phyloP scores from a whole-genome alignment of 2,797 vertebrate genomes.

The Aulostomus chinensis region DNA sequence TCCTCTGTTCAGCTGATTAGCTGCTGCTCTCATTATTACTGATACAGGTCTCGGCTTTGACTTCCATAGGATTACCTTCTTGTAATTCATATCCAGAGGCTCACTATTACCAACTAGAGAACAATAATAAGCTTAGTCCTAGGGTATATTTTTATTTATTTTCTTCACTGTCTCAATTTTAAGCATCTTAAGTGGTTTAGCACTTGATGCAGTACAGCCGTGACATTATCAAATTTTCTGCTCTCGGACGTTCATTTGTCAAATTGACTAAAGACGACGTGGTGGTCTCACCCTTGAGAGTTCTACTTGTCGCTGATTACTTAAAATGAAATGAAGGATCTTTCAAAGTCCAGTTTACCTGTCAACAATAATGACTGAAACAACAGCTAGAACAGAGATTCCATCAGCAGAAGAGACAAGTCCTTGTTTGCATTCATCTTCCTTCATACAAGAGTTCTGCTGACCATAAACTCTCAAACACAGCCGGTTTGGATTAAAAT shows the following conservation, averaged over 20 bases:
- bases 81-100: slow-evolving; percentile 55
- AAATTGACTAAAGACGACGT: slow-evolving; percentile 58
- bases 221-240: slow-evolving; percentile 41
- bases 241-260: slow-evolving; percentile 60
- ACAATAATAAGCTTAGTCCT: slow-evolving; percentile 38
- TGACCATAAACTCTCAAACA: neutral
- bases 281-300: slow-evolving; percentile 51
- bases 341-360: slow-evolving; percentile 51
- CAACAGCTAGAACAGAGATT: slow-evolving; percentile 39
- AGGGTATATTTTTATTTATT: slow-evolving; percentile 33
- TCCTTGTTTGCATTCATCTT: too few relatives aligned
- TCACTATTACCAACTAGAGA: slow-evolving; percentile 35
- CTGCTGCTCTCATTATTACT: slow-evolving; percentile 59
- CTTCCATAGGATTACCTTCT: slow-evolving; percentile 60
- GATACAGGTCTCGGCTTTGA: slow-evolving; percentile 53
- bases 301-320: slow-evolving; percentile 47
- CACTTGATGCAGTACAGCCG: slow-evolving; percentile 31
- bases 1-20: slow-evolving; percentile 74
- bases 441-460: slow-evolving; percentile 2
- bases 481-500: slow-evolving; percentile 17
- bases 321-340: slow-evolving; percentile 56
- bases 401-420: neutral
- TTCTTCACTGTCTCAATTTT: slow-evolving; percentile 17
- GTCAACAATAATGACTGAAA: slow-evolving; percentile 32
- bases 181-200: slow-evolving; percentile 16